Percentiles rank a stretch among this genome's conserved stretches.
These are phyloP conservation scores for Patella depressa DNA, from an alignment of 2,888 invertebrate genomes.

Conservation along the genomic window DNA sequence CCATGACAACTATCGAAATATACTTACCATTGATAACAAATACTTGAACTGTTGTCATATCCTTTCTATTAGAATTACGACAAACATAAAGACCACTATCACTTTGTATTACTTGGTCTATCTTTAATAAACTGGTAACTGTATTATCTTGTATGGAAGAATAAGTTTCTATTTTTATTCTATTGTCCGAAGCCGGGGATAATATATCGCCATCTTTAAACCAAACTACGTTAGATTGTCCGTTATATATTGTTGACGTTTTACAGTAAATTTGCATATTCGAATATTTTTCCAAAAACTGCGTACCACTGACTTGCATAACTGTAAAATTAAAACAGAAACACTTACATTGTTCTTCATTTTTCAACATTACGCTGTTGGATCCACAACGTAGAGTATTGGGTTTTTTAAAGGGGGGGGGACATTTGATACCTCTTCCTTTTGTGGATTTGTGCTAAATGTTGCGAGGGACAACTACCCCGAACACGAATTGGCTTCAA, in stretches of 20 bases:
- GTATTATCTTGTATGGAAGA: neutral
- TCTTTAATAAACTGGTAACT: slow-evolving; percentile 23
- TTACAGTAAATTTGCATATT: slow-evolving; percentile 37
- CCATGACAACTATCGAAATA: no score
- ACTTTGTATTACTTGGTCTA: slow-evolving; percentile 11
- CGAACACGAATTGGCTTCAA: no score
- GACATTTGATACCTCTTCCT: no score
- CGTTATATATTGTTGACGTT: slow-evolving; percentile 28
- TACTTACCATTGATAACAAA: slow-evolving; percentile 26
- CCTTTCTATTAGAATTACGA: slow-evolving; percentile 15
- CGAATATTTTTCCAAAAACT: slow-evolving; percentile 34
- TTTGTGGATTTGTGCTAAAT: no score
- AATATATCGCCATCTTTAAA: slow-evolving; percentile 35
- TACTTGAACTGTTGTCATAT: slow-evolving; percentile 25
- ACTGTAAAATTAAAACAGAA: slow-evolving; percentile 28
- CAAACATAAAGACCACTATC: slow-evolving; percentile 24
- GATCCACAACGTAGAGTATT: no score
- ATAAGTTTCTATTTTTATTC: neutral
- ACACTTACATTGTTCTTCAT: neutral
- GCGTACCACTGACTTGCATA: slow-evolving; percentile 36
- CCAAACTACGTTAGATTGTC: slow-evolving; percentile 32
- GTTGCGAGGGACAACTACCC: no score
- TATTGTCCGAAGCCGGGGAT: neutral
- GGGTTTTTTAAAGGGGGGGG: no score
- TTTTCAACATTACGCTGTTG: no score